Evolutionary conservation across 1,140 invertebrate genomes (phyloP), one percentile per base, ranked within the genome.

Genomic region (Drosophila parabipectinata): DNA sequence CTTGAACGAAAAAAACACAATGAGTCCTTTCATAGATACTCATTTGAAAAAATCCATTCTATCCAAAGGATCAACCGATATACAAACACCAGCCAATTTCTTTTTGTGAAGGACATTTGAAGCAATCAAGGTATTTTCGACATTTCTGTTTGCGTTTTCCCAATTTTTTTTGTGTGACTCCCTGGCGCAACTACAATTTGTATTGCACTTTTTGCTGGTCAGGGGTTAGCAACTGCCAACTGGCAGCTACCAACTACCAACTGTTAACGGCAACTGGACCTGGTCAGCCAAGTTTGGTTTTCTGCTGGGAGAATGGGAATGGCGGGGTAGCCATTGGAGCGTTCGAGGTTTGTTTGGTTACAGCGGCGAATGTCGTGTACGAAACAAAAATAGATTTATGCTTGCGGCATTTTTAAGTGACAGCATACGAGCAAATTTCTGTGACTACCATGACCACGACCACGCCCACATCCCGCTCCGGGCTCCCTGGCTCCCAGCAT

Each of bases 321-420:
- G 58, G 21, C 47, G 58, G 21, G 48, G 47, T 37, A 10, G 32
- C 26, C 37, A 15, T 21, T 30, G 53, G 48, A 39, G 52, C 61
- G 37, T 21, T 39, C 47, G 57, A 58, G 67, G 26, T 75, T 78
- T 63, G 68, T 71, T 68, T 79, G 79, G 39, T 57, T 61, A 64
- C 58, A 62, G 28, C 37, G 60, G 50, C 57, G 58, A 73, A 66
- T 74, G 60, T 77, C 63, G 81, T 60, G 54, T 48, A 73, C 66
- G 62, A 85, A 81, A 79, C 75, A 82, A 88, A 88, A 88, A 87
- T 79, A 87, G 79, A 87, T 87, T 88, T 87, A 88, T 88, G 79
- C 83, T 87, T 87, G 83, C 83, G 79, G 75, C 79, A 88, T 88
- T 88, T 83, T 88, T 88, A 88, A 87, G 83, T 83, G 84, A 87